These are phyloP conservation scores for Orthonyx spaldingii DNA, from an alignment of 2,113 vertebrate genomes.

Conservation along the genomic window DNA sequence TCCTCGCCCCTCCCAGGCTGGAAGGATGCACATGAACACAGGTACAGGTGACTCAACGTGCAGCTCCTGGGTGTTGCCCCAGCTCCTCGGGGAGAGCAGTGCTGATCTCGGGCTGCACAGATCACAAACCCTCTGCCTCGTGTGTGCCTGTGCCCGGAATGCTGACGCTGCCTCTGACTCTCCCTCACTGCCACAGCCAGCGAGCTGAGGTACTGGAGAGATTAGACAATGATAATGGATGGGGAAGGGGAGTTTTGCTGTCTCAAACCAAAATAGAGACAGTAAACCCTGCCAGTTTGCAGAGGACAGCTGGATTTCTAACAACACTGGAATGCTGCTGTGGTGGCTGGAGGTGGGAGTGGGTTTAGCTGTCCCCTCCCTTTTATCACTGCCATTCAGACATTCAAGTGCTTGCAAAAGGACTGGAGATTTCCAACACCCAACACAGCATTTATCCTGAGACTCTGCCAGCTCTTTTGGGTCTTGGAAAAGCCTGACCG, in stretches of 20 bases:
- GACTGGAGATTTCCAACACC: background rate
- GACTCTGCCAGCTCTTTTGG: background rate
- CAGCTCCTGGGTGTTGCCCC: background rate
- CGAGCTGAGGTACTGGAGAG: constrained; percentile 31
- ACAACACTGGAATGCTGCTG: background rate
- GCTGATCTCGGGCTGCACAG: constrained; percentile 22
- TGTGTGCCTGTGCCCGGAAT: constrained; percentile 5
- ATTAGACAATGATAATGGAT: background rate
- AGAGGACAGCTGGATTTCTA: constrained; percentile 18
- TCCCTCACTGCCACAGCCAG: background rate
- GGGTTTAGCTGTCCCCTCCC: background rate
- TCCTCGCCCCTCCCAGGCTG: background rate
- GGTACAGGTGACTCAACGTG: background rate
- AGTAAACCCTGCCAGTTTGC: constrained; percentile 18
- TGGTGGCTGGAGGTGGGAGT: background rate
- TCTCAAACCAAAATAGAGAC: constrained; percentile 4
- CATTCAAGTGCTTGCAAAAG: background rate
- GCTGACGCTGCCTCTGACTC: background rate
- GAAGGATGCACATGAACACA: background rate
- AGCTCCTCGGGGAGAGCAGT: background rate
- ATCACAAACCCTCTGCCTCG: constrained; percentile 41
- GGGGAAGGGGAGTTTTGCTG: constrained; percentile 23
- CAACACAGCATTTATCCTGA: background rate
- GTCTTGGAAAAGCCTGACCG: background rate
- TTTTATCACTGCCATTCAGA: background rate